Base-by-base conservation (phyloP, 2,888 invertebrate species). In the Drosophila koepferae region DNA sequence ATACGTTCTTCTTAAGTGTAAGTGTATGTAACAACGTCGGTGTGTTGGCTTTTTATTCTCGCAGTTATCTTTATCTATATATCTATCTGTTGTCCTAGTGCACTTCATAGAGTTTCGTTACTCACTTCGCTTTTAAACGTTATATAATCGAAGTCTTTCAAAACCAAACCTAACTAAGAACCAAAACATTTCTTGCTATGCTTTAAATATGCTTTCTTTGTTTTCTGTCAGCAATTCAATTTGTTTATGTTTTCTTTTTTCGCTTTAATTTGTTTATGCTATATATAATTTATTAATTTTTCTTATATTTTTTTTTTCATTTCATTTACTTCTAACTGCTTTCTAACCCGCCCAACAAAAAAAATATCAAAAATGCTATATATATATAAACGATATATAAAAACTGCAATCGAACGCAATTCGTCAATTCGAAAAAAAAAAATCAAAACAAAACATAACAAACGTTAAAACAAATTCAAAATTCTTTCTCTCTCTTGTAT, bases 351-450 rank as follows among this genome's bases (percentile, higher is more conserved):
- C 64, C 40, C 18, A 18, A 48, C 36, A 48, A 59, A 46, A 46
- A 44, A 28, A 18, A 44, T 41, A 31, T 34, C 41, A 20, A 54
- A 38, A 56, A 10, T 34, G 43, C 44, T 44, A 58, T 34, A 36
- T 44, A 43, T 56, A 43, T 56, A 44, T 36, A 16, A 44, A 60
- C 28, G 65, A 59, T 72, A 77, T 69, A 69, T 49, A 68, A 74
- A 79, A 80, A 71, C 77, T 90, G 89, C 89, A 90, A 86, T 89
- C 78, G 59, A 89, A 86, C 76, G 80, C 66, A 71, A 81, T 68
- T 71, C 56, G 62, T 61, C 38, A 54, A 34, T 28, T 62, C 53
- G 58, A 63, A 59, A 53, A 18, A 20, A 59, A 49, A 56, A 16
- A 53, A 28, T 28, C 28, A 28, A 53, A 38, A n/a, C 9, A 36